Base-by-base conservation (phyloP, 1,140 invertebrate species). In the Lepidurus apus region DNA sequence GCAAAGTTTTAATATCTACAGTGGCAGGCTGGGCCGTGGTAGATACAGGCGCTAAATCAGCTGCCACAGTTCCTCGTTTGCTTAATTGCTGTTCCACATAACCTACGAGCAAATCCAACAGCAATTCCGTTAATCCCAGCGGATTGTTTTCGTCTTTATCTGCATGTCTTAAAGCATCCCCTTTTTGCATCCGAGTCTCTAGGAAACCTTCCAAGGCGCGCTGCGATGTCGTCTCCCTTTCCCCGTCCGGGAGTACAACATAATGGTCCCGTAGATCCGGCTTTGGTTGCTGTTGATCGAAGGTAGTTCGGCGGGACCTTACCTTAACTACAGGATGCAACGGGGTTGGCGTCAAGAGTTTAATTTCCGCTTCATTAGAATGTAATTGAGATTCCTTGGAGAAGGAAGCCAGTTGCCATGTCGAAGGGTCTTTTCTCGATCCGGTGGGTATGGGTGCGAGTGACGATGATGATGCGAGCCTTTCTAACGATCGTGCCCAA, bases 1-100 rank as follows among this genome's bases (percentile, higher is more conserved):
- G 78, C 21, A 79, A 42, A n/a, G 78, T 79, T 75, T 79, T 74
- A n/a, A 79, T 79, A 74, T 79, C 78, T 11, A 79, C 78, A 10
- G 78, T 79, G 34, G 78, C 78, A 42, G 42, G 78, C 26, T 75
- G 78, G 2, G 78, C 75, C 43, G 78, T 79, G 11, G 77, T 78
- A 11, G 77, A 78, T 17, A 77, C 34, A 10, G 75, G 53, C 53
- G 53, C 53, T 17, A 65, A 65, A 65, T 65, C 53, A 7, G 53
- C 53, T 17, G 53, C 13, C 13, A 65, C 53, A 7, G 53, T 65
- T 65, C 53, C 53, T 65, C 53, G 53, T 65, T 65, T 65, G 53
- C 53, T 65, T 65, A 65, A 65, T 4, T 65, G 53, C 53, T 65
- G 53, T 65, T 65, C 53, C 53, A 65, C 53, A 17, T 65, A 65